Base-by-base conservation (phyloP, 2,113 vertebrate species). In the Coracopsis vasa region DNA sequence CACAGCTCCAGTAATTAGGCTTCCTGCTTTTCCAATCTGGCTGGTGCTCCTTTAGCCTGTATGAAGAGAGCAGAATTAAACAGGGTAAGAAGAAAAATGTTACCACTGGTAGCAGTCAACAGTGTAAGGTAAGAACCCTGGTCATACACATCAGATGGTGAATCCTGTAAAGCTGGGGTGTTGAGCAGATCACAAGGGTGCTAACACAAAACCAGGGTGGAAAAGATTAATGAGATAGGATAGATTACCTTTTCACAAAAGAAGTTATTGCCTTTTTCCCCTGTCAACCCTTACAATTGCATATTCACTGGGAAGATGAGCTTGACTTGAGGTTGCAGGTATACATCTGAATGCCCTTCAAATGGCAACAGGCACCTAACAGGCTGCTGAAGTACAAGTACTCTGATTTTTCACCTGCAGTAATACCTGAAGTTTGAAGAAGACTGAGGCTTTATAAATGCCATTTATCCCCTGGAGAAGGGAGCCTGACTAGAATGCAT, bases 91-190 rank as follows among this genome's bases (percentile, higher is more conserved):
- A 80, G 37, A 53, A 48, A 75, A 75, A 58, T 0, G 2, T 50
- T 60, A 29, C 9, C 7, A 4, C 11, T 25, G 27, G 11, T 29
- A 72, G 23, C 56, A 51, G 39, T 60, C 65, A 81, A 47, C 3
- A 18, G 5, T 8, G 2, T 12, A 44, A 79, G 20, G 7, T 25
- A 28, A 81, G 42, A 73, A 23, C 15, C 16, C 6, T 11, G 17
- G 21, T 54, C 25, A 4, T 14, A 11, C 18, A 4, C 0, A 0
- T 79, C 0, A 4, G 48, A 2, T 24, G 2, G 20, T 67, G 69
- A 81, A 65, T 56, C 37, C 42, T 81, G 21, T 60, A 29, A 78
- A 66, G 11, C 35, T 44, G 39, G 16, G 15, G 6, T 67, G 21
- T 13, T 50, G 39, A 91, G 31, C 25, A 69, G n/a, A 44, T 7